Evolutionary conservation across 1,140 invertebrate species (phyloP).

Genomic region (Drosophila malerkotliana): DNA sequence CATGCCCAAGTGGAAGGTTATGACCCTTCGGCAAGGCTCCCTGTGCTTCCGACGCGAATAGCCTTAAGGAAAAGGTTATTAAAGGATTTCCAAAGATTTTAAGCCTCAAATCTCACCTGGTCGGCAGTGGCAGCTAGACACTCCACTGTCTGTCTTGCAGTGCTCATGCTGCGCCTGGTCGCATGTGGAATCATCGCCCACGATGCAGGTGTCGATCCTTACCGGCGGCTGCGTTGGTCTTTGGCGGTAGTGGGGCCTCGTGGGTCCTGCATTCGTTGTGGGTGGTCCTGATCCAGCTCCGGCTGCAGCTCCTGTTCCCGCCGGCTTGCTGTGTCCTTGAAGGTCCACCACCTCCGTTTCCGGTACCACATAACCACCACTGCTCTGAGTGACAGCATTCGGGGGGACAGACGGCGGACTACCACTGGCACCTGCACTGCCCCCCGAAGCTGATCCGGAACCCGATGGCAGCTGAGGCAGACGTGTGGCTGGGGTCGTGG

Average conservation of each 20-base stretch:
- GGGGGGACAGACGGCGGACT: conserved; percentile 27
- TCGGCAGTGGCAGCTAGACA: conserved; percentile 95
- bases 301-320: conserved; percentile 36
- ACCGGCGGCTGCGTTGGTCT: conserved; percentile 88
- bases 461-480: conserved; percentile 67
- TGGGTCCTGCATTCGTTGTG: conserved; percentile 79
- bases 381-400: conserved; percentile 70
- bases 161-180: conserved; percentile 93
- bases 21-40: conserved; percentile 91
- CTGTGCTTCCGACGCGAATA: conserved; percentile 91
- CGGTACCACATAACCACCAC: conserved; percentile 84
- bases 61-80: conserved; percentile 83
- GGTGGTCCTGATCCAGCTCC: conserved; percentile 45
- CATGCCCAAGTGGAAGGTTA: conserved; percentile 91
- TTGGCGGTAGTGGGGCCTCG: conserved; percentile 85
- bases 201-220: conserved; percentile 96
- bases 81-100: too few relatives aligned
- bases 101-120: conserved; percentile 85
- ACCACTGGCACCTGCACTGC: conserved; percentile 12
- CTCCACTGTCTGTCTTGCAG: conserved; percentile 94
- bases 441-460: conserved; percentile 8
- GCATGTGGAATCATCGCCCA: conserved; percentile 96
- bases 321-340: conserved; percentile 44
- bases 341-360: conserved; percentile 83
- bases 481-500: conserved; percentile 63